A percentile compares a stretch with the other conserved stretches of the same genome.
These are phyloP conservation scores for Tribolium castaneum DNA, from an alignment of 1,140 invertebrate genomes.

Conservation along the genomic window DNA sequence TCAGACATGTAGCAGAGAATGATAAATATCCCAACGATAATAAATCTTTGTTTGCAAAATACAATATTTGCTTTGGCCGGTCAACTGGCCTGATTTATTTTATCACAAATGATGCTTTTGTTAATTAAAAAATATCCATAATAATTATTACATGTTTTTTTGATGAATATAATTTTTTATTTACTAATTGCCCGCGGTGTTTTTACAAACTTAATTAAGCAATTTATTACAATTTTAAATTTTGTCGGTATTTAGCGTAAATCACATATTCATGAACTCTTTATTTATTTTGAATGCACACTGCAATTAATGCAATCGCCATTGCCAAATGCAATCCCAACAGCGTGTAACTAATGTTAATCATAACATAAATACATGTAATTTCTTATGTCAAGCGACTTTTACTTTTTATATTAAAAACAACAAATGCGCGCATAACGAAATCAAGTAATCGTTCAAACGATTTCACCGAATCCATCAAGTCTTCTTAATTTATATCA, in stretches of 20 bases:
- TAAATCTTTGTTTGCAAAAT: not conserved
- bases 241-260: not conserved
- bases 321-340: not conserved
- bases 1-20: not conserved
- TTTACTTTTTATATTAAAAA: constrained; percentile 30
- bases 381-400: constrained; percentile 23
- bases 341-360: constrained; percentile 21
- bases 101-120: not conserved
- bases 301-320: constrained; percentile 10
- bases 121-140: not conserved
- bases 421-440: constrained; percentile 1
- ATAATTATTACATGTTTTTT: not conserved
- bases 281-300: not conserved
- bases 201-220: not conserved
- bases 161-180: not conserved
- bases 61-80: not conserved
- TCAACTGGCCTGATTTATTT: not conserved
- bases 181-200: not conserved
- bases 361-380: constrained; percentile 31
- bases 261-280: not conserved
- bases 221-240: not conserved
- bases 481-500: not conserved
- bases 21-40: not conserved
- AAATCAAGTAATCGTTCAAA: not conserved
- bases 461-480: constrained; percentile 6